A percentile compares a stretch with the other conserved stretches of the same genome.
Conservation (phyloP, 2,888 invertebrate species). For the Nymphalis c-album region DNA sequence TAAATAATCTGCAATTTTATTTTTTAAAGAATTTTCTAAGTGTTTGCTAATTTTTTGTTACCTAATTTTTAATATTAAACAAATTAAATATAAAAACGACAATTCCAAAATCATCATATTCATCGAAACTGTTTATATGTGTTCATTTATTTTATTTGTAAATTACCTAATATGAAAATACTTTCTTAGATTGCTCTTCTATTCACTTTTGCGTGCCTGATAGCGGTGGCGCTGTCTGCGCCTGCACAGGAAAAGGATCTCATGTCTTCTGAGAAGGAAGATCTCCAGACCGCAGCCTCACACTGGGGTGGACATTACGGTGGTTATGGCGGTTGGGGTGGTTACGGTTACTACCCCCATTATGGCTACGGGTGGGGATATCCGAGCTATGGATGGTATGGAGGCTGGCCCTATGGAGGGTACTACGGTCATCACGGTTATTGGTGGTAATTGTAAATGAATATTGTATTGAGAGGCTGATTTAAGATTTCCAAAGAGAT, state of each 20-base stretch:
- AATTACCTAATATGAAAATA: background rate
- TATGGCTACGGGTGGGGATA: constrained; percentile 37
- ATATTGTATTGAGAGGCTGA: background rate
- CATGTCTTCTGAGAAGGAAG: constrained; percentile 58
- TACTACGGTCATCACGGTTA: constrained; percentile 42
- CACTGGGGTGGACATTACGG: constrained; percentile 52
- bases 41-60: no score
- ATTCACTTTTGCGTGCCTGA: constrained; percentile 51
- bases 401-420: constrained; percentile 39
- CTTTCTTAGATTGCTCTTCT: constrained; percentile 54
- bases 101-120: no score
- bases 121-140: background rate
- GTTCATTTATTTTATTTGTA: background rate
- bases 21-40: no score
- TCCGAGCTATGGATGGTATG: constrained; percentile 34
- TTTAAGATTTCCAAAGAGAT: constrained; percentile 28
- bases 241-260: constrained; percentile 58
- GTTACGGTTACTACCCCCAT: constrained; percentile 35
- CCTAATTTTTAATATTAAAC: no score
- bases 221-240: constrained; percentile 57
- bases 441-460: constrained; percentile 36
- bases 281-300: constrained; percentile 69
- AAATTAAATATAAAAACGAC: no score
- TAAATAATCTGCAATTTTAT: no score
- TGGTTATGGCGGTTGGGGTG: constrained; percentile 44